phyloP scores from a whole-genome alignment of 2,888 invertebrate species.

The Standfussiana lucernea region DNA sequence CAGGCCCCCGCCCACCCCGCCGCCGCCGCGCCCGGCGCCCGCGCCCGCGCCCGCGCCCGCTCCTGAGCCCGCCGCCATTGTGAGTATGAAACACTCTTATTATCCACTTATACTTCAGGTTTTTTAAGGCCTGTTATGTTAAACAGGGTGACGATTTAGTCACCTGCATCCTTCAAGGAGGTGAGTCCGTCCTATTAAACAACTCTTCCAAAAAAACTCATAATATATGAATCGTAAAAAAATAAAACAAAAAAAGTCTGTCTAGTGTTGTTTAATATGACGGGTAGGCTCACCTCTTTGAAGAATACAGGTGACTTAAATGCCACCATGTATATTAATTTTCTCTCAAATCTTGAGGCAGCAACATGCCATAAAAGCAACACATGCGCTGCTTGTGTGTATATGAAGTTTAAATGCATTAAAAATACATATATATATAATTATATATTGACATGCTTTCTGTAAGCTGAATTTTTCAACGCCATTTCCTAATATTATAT shows the following conservation, averaged over 20 bases:
- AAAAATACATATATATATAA: no score
- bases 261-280: background rate
- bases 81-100: conserved; percentile 1
- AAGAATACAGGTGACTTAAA: no score
- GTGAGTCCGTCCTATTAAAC: background rate
- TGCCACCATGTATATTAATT: no score
- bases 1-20: conserved; percentile 76
- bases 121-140: background rate
- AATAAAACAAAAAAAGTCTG: background rate
- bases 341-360: no score
- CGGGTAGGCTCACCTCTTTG: background rate
- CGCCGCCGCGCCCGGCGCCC: conserved; percentile 62
- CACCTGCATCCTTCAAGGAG: background rate
- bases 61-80: background rate
- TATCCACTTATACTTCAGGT: background rate
- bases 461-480: no score
- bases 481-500: background rate
- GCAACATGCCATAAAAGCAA: no score
- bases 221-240: background rate
- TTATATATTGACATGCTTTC: no score
- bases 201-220: no score
- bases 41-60: conserved; percentile 27
- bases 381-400: no score
- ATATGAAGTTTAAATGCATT: no score
- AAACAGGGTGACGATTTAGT: background rate